Evolutionary conservation across 2,113 vertebrate genomes (phyloP).

Genomic region (Cnemophilus loriae): DNA sequence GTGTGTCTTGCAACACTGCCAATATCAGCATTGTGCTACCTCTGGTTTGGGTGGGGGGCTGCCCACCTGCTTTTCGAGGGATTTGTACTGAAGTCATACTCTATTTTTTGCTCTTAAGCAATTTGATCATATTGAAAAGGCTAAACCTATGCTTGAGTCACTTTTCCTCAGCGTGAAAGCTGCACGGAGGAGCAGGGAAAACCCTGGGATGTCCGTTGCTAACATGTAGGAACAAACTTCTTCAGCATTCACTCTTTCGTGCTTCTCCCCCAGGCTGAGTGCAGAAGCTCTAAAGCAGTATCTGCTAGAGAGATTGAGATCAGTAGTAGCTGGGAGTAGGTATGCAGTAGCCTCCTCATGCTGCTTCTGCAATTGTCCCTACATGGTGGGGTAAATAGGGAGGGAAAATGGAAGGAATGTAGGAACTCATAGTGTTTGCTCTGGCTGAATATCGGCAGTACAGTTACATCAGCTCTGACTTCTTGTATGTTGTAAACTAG

Average conservation of each 20-base stretch:
- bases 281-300: neutral
- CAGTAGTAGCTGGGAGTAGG: neutral
- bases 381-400: neutral
- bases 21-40: neutral
- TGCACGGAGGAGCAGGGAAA: neutral
- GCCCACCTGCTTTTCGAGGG: neutral
- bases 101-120: constrained; percentile 33
- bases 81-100: neutral
- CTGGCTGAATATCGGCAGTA: neutral
- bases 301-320: neutral
- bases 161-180: neutral
- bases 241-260: neutral
- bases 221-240: neutral
- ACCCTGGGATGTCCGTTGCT: neutral
- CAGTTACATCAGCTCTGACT: neutral
- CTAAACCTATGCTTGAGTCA: neutral
- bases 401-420: neutral
- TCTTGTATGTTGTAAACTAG: neutral
- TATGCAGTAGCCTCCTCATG: neutral
- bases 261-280: neutral
- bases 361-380: neutral
- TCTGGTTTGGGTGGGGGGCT: neutral
- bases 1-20: neutral
- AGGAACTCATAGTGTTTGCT: neutral
- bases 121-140: neutral